phyloP scores from a whole-genome alignment of 2,797 vertebrate species.

The Petrocephalus schoutedeni region DNA sequence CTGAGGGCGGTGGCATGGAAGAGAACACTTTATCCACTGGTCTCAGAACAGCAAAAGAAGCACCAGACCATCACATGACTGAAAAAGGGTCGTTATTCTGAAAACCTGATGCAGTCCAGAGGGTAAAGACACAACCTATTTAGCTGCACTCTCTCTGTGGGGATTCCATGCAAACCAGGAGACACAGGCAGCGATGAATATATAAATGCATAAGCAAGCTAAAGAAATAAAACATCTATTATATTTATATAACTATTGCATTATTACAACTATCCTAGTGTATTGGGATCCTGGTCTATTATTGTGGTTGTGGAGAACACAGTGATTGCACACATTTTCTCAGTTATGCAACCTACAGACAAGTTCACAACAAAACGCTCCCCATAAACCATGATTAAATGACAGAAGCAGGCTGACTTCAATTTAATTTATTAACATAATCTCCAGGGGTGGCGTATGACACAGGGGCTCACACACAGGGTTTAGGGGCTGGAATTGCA shows the following conservation, averaged over 20 bases:
- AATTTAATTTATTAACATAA: not conserved
- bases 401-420: not conserved
- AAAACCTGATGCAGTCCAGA: conserved; percentile 40
- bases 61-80: conserved; percentile 41
- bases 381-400: not conserved
- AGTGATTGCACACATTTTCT: not conserved
- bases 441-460: not conserved
- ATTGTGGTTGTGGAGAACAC: not conserved
- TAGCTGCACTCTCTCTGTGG: conserved; percentile 17
- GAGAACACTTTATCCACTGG: conserved; percentile 30
- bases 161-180: conserved; percentile 34
- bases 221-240: not conserved
- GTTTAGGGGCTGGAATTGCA: not conserved
- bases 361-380: not conserved
- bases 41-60: conserved; percentile 39
- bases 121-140: conserved; percentile 37
- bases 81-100: conserved; percentile 41
- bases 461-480: not conserved
- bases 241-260: not conserved
- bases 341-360: not conserved
- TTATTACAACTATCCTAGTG: not conserved
- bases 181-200: conserved; percentile 26
- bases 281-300: not conserved
- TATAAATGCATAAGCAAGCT: conserved; percentile 18
- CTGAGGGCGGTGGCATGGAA: not conserved